Conservation (phyloP, 2,113 vertebrate genomes). For the Rhinopomastus cyanomelas region DNA sequence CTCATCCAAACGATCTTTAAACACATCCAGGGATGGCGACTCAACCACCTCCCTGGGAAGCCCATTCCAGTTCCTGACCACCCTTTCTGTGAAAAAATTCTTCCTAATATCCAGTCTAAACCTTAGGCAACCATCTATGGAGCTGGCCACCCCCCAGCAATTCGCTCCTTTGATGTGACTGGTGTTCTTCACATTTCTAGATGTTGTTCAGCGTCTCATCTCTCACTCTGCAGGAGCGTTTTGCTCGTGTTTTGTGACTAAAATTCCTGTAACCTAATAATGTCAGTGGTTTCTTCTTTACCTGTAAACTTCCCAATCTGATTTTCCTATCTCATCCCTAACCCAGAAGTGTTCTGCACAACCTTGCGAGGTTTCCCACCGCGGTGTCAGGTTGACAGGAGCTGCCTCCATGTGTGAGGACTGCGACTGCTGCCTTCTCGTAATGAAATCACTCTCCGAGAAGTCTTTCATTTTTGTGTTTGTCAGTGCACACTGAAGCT, state of each 20-base stretch:
- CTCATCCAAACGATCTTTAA: no score
- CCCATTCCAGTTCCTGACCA: no score
- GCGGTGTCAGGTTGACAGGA: background rate
- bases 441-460: constrained; percentile 16
- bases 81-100: no score
- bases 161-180: background rate
- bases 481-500: constrained; percentile 6
- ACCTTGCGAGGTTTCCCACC: background rate
- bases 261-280: background rate
- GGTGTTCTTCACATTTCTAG: background rate
- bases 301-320: background rate
- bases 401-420: background rate
- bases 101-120: no score
- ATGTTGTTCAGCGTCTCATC: background rate
- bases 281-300: background rate
- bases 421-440: background rate
- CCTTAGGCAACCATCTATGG: background rate
- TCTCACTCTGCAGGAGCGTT: background rate
- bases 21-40: no score
- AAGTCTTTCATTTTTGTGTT: constrained; percentile 22
- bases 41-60: no score
- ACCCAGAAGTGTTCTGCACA: background rate
- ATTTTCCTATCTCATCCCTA: background rate
- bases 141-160: background rate
- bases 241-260: background rate